A percentile compares a stretch with the other conserved stretches of the same genome.
These are phyloP conservation scores for Ormyrus nitidulus DNA, from an alignment of 2,888 invertebrate species.

Conservation along the genomic window DNA sequence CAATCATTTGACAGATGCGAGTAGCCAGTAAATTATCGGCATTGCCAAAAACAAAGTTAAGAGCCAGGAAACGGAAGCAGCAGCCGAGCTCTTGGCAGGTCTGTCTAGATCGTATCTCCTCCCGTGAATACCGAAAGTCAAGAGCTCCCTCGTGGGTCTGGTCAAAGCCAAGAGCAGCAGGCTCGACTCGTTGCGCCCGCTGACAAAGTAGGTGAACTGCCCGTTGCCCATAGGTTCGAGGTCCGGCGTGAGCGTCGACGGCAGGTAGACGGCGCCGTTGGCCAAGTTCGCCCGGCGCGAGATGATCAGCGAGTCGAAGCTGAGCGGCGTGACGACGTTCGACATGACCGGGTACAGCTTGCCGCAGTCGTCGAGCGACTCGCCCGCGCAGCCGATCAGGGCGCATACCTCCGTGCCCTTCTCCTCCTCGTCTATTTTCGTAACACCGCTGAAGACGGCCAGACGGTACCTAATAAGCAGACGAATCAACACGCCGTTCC, in stretches of 20 bases:
- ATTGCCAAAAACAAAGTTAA: too few species aligned
- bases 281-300: conserved; percentile 29
- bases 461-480: conserved; percentile 32
- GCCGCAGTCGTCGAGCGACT: conserved; percentile 30
- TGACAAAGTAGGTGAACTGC: conserved; percentile 32
- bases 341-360: not conserved
- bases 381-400: conserved; percentile 35
- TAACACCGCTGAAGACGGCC: conserved; percentile 41
- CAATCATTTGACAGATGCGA: too few species aligned
- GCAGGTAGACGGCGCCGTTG: conserved; percentile 13
- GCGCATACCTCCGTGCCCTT: conserved; percentile 42
- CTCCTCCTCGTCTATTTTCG: not conserved
- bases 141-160: conserved; percentile 17
- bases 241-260: conserved; percentile 17
- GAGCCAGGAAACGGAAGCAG: too few species aligned
- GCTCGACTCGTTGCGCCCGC: conserved; percentile 37
- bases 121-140: conserved; percentile 49
- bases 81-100: not conserved
- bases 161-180: conserved; percentile 28
- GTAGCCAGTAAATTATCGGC: too few species aligned
- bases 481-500: too few species aligned
- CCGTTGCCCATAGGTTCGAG: conserved; percentile 1
- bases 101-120: conserved; percentile 45
- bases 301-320: conserved; percentile 40
- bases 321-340: conserved; percentile 13